These are phyloP conservation scores for Oryctes rhinoceros DNA, from an alignment of 1,140 invertebrate species.

Conservation along the genomic window DNA sequence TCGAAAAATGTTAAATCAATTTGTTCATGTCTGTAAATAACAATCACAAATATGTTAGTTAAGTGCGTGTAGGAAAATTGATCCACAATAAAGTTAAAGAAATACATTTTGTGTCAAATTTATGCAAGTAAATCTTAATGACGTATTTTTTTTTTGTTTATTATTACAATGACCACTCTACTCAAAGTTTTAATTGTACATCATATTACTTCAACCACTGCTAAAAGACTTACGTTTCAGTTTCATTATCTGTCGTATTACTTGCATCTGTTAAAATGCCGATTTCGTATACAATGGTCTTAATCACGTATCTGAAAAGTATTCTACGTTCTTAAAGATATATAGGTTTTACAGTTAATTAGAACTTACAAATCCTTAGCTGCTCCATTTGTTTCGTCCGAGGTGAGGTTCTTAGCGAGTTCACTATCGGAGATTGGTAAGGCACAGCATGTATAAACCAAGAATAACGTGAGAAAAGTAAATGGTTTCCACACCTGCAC, in stretches of 20 bases:
- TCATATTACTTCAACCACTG: neutral
- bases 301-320: constrained; percentile 65
- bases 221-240: constrained; percentile 40
- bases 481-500: constrained; percentile 1
- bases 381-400: constrained; percentile 32
- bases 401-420: neutral
- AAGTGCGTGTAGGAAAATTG: neutral
- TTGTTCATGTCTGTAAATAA: constrained; percentile 62
- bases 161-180: neutral
- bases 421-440: constrained; percentile 14
- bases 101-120: too few relatives aligned
- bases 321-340: constrained; percentile 32
- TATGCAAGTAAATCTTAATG: neutral
- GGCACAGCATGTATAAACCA: neutral
- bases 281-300: constrained; percentile 68
- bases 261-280: constrained; percentile 66
- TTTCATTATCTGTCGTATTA: constrained; percentile 58
- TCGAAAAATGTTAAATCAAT: constrained; percentile 66
- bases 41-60: neutral
- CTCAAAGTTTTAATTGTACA: neutral
- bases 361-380: constrained; percentile 39
- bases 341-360: too few relatives aligned
- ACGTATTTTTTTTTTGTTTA: neutral
- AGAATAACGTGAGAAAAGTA: neutral
- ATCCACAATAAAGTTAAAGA: neutral